Evolutionary conservation across 53 echinoderm and acorn worm genomes (phyloP).

Genomic region (Actinopyga echinites): DNA sequence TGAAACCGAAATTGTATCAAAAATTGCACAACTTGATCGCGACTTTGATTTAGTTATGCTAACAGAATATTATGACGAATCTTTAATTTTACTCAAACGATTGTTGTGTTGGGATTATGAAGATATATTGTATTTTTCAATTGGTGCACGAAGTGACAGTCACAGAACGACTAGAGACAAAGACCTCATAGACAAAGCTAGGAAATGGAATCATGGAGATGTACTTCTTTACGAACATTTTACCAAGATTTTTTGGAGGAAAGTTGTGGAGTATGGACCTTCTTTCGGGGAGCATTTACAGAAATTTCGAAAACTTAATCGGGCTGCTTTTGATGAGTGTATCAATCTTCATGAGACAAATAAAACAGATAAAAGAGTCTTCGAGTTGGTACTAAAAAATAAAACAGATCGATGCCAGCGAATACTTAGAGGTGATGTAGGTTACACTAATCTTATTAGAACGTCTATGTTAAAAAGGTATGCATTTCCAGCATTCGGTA

Average conservation of each 20-base stretch:
- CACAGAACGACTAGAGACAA: constrained; percentile 13
- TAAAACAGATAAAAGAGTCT: constrained; percentile 13
- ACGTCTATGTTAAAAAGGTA: constrained; percentile 6
- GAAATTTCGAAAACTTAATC: constrained; percentile 47
- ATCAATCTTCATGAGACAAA: constrained; percentile 15
- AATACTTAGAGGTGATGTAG: not conserved
- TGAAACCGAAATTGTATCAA: not conserved
- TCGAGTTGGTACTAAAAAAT: not conserved
- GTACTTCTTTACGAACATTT: constrained; percentile 84
- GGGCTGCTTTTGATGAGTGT: constrained; percentile 31
- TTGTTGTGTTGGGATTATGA: constrained; percentile 64
- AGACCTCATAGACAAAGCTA: constrained; percentile 24
- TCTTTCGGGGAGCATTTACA: constrained; percentile 60
- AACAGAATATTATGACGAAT: too few species aligned
- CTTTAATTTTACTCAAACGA: constrained; percentile 47
- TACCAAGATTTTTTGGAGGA: constrained; percentile 76
- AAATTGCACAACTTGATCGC: constrained; percentile 39
- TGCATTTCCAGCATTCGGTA: constrained; percentile 1
- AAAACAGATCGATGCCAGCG: not conserved
- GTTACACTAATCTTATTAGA: not conserved
- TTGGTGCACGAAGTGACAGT: constrained; percentile 27
- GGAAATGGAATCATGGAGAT: too few species aligned
- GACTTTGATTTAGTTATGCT: constrained; percentile 65
- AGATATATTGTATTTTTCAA: constrained; percentile 57
- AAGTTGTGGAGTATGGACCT: constrained; percentile 66